Conservation (phyloP, 2,113 vertebrate genomes). For the Lasiurus borealis region DNA sequence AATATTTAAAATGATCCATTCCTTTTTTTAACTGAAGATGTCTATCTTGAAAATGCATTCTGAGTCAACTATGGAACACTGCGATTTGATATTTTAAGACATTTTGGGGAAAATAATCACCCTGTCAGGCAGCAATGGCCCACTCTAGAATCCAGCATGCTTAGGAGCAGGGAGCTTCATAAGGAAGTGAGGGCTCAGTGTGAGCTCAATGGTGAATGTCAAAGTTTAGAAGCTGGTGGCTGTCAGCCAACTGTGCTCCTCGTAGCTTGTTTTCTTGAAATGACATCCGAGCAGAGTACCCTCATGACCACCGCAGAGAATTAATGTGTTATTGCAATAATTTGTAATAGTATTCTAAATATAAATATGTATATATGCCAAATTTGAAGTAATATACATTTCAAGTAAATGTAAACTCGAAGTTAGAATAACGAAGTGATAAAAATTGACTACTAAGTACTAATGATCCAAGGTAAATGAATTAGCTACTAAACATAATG, state of each 20-base stretch:
- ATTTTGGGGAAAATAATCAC: neutral
- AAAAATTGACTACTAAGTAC: neutral
- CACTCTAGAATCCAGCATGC: rapidly evolving
- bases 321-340: neutral
- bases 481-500: neutral
- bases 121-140: neutral
- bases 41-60: neutral
- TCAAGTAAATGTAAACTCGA: neutral
- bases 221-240: neutral
- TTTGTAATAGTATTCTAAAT: neutral
- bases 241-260: neutral
- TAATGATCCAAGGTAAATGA: neutral
- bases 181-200: rapidly evolving
- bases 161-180: too few relatives aligned
- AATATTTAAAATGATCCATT: neutral
- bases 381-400: neutral
- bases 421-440: neutral
- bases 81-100: neutral
- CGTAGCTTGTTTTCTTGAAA: neutral
- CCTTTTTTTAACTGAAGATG: neutral
- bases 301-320: neutral
- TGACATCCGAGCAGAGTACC: neutral
- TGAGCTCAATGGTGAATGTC: neutral
- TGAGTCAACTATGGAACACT: neutral
- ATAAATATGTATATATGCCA: neutral